Evolutionary conservation across 2,888 invertebrate genomes (phyloP), one percentile per base, ranked within the genome.

Genomic region (Cerastis rubricosa): DNA sequence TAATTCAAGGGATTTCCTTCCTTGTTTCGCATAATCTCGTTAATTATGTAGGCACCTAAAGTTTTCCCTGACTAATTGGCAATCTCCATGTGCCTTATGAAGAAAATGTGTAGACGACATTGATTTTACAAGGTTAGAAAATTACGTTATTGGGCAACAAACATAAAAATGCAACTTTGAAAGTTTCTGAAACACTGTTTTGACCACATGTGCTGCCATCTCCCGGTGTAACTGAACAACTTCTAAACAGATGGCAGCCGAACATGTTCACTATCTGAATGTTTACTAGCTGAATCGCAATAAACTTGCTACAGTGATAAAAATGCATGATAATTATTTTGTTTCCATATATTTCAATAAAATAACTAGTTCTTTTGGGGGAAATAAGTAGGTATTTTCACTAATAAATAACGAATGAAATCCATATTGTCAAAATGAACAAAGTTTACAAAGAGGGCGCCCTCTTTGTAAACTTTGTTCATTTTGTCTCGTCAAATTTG

Each of bases 161-260:
- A 47, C 2, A 6, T 25, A 22, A 47, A 12, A 45, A 35, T 29
- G 2, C 12, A 17, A 12, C 45, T 35, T 22, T 35, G 1, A 49
- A 25, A 59, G 12, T 25, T 43, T 59, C 5, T 14, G 45, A 29
- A 19, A 14, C 7, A n/a, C 17, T 6, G n/a, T 9, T 22, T 43
- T 29, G 19, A 17, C 17, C 8, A 71, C 35, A 19, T 59, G 70
- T 78, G 63, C 67, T 74, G 81, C 81, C 82, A 78, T 78, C 81
- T 81, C 12, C 45, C 43, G 35, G 45, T 17, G 1, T 47, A 19
- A 54, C 22, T 6, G 35, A n/a, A 59, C 12, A 35, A 71, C 69
- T 61, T 57, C 7, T 65, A 59, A 65, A 29, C 17, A 22, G n/a
- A 4, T 29, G 14, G 25, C 25, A 49, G 19, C 65, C 25, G 35